Evolutionary conservation across 2,113 vertebrate genomes (phyloP).

Genomic region (Chamaea fasciata): DNA sequence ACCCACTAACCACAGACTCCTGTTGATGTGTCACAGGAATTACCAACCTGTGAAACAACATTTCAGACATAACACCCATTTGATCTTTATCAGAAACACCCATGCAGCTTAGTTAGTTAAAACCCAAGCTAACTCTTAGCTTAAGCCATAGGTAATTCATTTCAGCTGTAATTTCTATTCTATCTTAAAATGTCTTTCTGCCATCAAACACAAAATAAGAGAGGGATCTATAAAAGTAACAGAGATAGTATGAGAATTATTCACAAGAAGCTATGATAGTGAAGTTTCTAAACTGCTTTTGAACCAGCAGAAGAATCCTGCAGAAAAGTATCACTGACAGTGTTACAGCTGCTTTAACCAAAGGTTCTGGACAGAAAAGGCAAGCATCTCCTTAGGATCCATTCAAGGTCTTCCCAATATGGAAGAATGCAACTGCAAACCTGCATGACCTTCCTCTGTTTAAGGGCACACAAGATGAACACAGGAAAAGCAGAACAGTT

Average conservation of each 20-base stretch:
- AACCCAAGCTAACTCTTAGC: background rate
- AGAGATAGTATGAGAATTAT: background rate
- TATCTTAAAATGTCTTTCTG: background rate
- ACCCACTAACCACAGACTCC: background rate
- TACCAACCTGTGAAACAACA: background rate
- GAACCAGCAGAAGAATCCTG: background rate
- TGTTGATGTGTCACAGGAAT: background rate
- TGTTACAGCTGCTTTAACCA: background rate
- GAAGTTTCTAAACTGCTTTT: background rate
- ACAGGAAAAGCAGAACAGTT: background rate
- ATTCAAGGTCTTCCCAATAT: background rate
- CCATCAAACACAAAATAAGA: background rate
- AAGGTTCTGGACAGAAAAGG: background rate
- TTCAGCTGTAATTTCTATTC: background rate
- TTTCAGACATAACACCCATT: background rate
- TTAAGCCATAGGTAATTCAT: background rate
- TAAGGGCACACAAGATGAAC: background rate
- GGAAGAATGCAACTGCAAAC: background rate
- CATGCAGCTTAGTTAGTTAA: background rate
- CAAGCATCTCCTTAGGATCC: background rate
- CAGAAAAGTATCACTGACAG: background rate
- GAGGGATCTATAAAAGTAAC: background rate
- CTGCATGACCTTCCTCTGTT: background rate
- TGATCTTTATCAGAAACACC: background rate
- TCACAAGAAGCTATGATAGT: background rate